Evolutionary conservation across 2,113 vertebrate genomes (phyloP).

Genomic region (Potamarius usumacintae): DNA sequence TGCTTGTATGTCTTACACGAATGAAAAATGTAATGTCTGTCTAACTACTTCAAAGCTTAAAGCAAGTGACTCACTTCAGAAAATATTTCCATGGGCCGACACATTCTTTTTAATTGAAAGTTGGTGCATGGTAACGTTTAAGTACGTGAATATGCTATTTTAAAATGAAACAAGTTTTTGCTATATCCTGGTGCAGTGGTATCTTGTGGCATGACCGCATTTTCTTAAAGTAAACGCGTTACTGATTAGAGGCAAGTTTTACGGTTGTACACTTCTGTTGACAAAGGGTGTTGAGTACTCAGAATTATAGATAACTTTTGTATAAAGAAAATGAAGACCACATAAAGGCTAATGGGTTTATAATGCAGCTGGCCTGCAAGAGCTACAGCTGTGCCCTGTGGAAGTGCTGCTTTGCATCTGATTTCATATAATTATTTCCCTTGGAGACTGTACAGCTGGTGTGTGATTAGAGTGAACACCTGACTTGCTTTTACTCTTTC

Average conservation of each 20-base stretch:
- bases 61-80: not conserved
- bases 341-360: not conserved
- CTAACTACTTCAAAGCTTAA: not conserved
- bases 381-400: conserved; percentile 2
- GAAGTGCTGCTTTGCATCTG: not conserved
- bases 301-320: not conserved
- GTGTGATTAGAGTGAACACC: not conserved
- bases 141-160: not conserved
- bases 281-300: conserved; percentile 16
- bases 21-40: not conserved
- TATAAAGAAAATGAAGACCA: not conserved
- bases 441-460: conserved; percentile 2
- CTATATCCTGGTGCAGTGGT: not conserved
- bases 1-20: conserved; percentile 29
- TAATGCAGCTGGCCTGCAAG: not conserved
- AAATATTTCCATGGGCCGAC: not conserved
- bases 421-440: conserved; percentile 14
- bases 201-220: not conserved
- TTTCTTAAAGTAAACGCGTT: conserved; percentile 1
- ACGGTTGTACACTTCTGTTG: conserved; percentile 9
- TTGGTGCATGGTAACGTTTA: not conserved
- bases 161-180: not conserved
- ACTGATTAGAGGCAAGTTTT: conserved; percentile 4
- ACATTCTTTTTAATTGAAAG: not conserved
- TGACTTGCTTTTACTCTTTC: not conserved